Conservation (phyloP, 2,797 vertebrate genomes). For the Lacerta viridis region DNA sequence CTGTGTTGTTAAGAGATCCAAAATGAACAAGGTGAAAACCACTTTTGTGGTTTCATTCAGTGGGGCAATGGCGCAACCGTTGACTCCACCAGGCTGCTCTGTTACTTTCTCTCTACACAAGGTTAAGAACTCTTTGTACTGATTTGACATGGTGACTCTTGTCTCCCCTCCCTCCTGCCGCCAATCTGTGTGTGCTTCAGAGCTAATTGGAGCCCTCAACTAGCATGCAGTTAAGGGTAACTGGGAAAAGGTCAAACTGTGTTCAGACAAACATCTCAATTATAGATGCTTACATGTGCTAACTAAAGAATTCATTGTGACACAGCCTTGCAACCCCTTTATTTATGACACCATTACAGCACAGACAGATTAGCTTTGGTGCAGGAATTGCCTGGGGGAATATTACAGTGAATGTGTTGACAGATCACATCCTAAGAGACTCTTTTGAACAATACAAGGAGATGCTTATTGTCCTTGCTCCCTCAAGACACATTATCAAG, state of each 20-base stretch:
- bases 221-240: constrained; percentile 18
- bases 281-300: neutral
- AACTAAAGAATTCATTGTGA: constrained; percentile 9
- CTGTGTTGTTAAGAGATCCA: neutral
- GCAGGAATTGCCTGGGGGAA: constrained; percentile 19
- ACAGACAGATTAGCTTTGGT: neutral
- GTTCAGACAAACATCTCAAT: constrained; percentile 5
- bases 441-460: neutral
- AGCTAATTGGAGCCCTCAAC: constrained; percentile 35
- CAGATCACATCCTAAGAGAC: neutral
- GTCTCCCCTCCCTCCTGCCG: neutral
- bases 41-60: neutral
- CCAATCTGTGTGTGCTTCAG: constrained; percentile 13
- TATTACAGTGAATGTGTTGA: constrained; percentile 22
- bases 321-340: neutral
- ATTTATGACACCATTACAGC: neutral
- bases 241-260: neutral
- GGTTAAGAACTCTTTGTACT: constrained; percentile 18
- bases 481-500: neutral
- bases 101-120: constrained; percentile 13
- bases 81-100: constrained; percentile 1
- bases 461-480: neutral
- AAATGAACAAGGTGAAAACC: neutral
- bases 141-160: constrained; percentile 12
- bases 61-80: neutral